Conservation (phyloP, 2,797 vertebrate species). For the Epinephelus awoara region DNA sequence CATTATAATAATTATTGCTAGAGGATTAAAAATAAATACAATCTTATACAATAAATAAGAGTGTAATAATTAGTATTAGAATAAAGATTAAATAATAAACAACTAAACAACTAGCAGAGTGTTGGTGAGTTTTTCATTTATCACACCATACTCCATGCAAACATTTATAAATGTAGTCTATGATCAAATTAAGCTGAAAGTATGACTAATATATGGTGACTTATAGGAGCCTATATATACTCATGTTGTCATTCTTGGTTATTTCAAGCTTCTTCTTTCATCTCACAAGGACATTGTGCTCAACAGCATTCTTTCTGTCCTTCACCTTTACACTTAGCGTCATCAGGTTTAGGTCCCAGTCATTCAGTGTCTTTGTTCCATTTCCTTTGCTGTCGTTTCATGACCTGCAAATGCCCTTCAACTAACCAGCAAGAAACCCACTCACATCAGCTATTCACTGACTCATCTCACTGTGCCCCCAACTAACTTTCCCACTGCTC, state of each 20-base stretch:
- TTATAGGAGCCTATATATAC: too few relatives aligned
- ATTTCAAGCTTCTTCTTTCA: not conserved
- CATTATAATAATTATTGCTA: not conserved
- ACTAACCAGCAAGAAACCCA: constrained; percentile 1
- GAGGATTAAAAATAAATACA: not conserved
- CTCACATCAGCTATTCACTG: constrained; percentile 8
- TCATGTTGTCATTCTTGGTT: not conserved
- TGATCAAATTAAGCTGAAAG: not conserved
- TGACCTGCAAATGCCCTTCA: constrained; percentile 20
- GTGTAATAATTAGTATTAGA: not conserved
- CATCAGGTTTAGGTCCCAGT: constrained; percentile 6
- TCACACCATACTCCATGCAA: too few relatives aligned
- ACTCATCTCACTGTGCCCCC: constrained; percentile 11
- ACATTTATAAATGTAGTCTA: too few relatives aligned
- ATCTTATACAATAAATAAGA: not conserved
- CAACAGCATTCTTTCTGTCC: not conserved
- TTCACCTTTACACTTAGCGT: not conserved
- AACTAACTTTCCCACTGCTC: not conserved
- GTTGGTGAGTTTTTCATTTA: too few relatives aligned
- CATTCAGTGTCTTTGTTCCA: constrained; percentile 2
- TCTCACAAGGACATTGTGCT: not conserved
- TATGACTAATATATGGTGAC: not conserved
- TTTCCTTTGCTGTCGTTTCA: not conserved
- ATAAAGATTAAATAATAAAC: not conserved
- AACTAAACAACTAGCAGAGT: too few relatives aligned